Conservation (phyloP, 1,140 invertebrate species). For the Plutomurus gul region DNA sequence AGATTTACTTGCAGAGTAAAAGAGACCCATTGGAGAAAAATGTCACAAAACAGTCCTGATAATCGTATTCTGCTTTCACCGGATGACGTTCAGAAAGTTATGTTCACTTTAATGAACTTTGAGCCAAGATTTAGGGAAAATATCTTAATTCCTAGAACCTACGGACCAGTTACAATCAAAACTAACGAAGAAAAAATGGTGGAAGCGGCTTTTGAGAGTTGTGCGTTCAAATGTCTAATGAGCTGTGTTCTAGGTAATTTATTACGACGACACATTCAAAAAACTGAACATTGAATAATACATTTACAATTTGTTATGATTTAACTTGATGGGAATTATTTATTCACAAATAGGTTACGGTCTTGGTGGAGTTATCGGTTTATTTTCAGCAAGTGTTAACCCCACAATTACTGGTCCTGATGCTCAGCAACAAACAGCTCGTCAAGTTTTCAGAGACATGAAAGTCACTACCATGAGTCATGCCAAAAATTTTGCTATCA, state of each 20-base stretch:
- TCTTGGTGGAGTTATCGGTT: conserved; percentile 83
- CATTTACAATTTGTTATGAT: too few relatives aligned
- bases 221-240: conserved; percentile 84
- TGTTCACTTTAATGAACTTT: conserved; percentile 27
- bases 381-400: conserved; percentile 94
- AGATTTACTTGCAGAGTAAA: background rate
- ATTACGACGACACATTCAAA: background rate
- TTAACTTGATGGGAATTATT: too few relatives aligned
- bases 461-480: conserved; percentile 85
- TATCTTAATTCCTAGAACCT: conserved; percentile 74
- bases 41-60: background rate
- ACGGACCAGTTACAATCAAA: conserved; percentile 78
- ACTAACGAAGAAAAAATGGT: conserved; percentile 84
- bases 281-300: too few relatives aligned
- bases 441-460: conserved; percentile 89
- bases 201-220: conserved; percentile 87
- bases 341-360: conserved; percentile 91
- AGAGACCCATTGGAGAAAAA: background rate
- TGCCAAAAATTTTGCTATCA: conserved; percentile 96
- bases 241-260: conserved; percentile 84
- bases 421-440: conserved; percentile 77
- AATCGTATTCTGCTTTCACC: conserved; percentile 6
- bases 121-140: conserved; percentile 29
- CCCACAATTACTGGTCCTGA: conserved; percentile 74
- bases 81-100: conserved; percentile 5